A percentile compares a stretch with the other conserved stretches of the same genome.
These are phyloP conservation scores for Scaptodrosophila latifasciaeformis DNA, from an alignment of 2,888 invertebrate species.

Conservation along the genomic window DNA sequence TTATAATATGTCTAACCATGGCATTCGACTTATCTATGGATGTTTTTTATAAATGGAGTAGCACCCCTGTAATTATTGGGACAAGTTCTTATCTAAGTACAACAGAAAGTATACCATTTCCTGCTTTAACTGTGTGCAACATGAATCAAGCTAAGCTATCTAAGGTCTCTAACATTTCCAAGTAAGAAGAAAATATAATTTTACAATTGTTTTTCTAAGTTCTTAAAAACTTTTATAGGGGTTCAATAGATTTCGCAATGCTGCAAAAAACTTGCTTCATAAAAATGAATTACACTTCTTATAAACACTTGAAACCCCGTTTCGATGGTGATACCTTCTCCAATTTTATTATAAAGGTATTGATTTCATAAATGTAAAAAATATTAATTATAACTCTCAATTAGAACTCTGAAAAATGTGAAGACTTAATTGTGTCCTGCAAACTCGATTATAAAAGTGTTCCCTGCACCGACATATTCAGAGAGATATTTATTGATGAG, in stretches of 20 bases:
- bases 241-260: conserved; percentile 77
- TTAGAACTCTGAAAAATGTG: conserved; percentile 84
- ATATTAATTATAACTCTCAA: conserved; percentile 51
- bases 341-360: conserved; percentile 56
- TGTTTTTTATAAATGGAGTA: conserved; percentile 83
- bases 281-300: conserved; percentile 43
- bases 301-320: conserved; percentile 20
- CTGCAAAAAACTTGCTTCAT: conserved; percentile 57
- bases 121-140: conserved; percentile 89
- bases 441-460: conserved; percentile 79
- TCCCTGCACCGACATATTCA: conserved; percentile 83
- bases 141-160: conserved; percentile 85
- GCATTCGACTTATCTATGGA: conserved; percentile 70
- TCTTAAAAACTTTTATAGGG: conserved; percentile 67
- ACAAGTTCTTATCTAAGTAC: conserved; percentile 82
- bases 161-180: conserved; percentile 37
- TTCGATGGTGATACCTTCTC: conserved; percentile 41
- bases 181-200: conserved; percentile 34
- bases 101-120: conserved; percentile 84
- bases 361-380: conserved; percentile 15
- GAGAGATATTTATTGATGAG: conserved; percentile 86
- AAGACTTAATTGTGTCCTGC: conserved; percentile 82
- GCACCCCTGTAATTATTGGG: conserved; percentile 84
- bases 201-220: background rate
- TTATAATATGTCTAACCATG: no score